Evolutionary conservation across 35 echinoderm and acorn worm genomes (phyloP).

Genomic region (Anneissia japonica): DNA sequence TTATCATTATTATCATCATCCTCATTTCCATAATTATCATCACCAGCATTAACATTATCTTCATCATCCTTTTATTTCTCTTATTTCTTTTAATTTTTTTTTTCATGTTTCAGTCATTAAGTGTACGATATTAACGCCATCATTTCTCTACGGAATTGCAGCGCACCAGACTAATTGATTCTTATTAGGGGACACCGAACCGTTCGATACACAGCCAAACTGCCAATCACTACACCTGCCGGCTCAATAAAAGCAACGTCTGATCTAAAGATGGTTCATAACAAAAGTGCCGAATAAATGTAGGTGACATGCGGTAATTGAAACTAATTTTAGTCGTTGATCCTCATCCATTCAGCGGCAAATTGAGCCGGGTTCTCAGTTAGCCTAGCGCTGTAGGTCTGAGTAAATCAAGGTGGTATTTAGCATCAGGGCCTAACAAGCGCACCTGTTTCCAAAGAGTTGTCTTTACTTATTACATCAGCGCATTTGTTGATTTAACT

Average conservation of each 20-base stretch:
- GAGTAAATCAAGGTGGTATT: neutral
- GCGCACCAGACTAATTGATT: no score
- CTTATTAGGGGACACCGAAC: no score
- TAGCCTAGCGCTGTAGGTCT: neutral
- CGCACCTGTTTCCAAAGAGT: neutral
- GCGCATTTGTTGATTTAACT: neutral
- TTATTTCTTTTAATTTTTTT: neutral
- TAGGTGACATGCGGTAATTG: neutral
- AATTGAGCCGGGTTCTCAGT: neutral
- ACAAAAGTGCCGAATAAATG: neutral
- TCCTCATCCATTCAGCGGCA: neutral
- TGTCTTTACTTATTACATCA: neutral
- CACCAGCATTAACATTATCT: neutral
- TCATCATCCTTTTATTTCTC: neutral
- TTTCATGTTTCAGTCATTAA: neutral
- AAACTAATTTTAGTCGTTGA: neutral
- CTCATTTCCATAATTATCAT: neutral
- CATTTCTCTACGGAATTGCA: neutral
- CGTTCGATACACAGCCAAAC: no score
- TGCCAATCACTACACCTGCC: no score
- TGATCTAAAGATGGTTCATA: no score
- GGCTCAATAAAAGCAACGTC: no score
- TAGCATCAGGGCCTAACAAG: neutral
- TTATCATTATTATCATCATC: constrained; percentile 17
- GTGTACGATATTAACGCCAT: neutral